These are phyloP conservation scores for Lophochroa leadbeateri DNA, from an alignment of 2,113 vertebrate genomes.

Conservation along the genomic window DNA sequence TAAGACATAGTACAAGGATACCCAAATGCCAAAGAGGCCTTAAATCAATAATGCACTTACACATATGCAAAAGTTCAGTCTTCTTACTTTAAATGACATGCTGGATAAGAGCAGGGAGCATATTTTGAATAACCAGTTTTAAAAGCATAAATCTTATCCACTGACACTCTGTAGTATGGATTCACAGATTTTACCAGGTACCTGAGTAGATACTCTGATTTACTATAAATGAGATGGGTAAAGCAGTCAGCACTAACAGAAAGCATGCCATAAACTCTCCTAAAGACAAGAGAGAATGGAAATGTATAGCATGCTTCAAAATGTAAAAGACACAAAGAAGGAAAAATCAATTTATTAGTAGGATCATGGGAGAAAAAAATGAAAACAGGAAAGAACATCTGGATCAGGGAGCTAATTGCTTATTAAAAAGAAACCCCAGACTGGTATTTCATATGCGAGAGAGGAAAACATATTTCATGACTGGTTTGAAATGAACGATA, in stretches of 20 bases:
- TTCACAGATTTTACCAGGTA: not conserved
- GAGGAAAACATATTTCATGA: constrained; percentile 1
- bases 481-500: constrained; percentile 65
- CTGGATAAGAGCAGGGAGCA: not conserved
- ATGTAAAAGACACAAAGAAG: not conserved
- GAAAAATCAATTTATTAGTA: constrained; percentile 15
- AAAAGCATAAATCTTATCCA: not conserved
- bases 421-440: not conserved
- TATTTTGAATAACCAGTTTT: not conserved
- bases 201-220: not conserved
- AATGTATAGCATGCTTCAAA: not conserved
- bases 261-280: not conserved
- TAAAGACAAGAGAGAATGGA: not conserved
- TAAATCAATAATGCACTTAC: not conserved
- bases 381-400: constrained; percentile 27
- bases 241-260: not conserved
- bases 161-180: not conserved
- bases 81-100: not conserved
- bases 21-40: not conserved
- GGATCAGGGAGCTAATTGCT: constrained; percentile 29
- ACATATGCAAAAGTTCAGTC: not conserved
- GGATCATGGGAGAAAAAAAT: not conserved
- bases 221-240: not conserved
- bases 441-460: not conserved
- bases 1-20: not conserved